phyloP scores from a whole-genome alignment of 2,797 vertebrate species.

The Lycodopsis pacificus region DNA sequence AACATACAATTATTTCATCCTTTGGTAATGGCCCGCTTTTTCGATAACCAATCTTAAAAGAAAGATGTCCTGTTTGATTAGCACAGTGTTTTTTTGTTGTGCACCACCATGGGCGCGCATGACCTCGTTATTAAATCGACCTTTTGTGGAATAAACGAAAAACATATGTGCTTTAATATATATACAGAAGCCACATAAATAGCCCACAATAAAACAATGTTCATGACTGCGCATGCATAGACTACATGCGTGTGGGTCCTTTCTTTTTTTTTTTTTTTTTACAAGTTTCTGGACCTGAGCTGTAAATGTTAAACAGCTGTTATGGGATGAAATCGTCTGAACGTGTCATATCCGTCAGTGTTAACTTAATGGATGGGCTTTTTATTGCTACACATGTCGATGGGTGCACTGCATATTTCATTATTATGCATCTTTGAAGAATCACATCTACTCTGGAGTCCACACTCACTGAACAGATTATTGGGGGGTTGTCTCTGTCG shows the following conservation, averaged over 20 bases:
- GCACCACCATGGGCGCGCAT: neutral
- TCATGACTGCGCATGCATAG: neutral
- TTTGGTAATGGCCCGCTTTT: slow-evolving; percentile 8
- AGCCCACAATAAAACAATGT: neutral
- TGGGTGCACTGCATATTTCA: slow-evolving; percentile 62
- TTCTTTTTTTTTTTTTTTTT: neutral
- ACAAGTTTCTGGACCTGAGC: slow-evolving; percentile 21
- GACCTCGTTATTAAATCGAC: slow-evolving; percentile 34
- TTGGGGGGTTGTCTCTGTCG: slow-evolving; percentile 52
- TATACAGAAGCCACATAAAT: neutral
- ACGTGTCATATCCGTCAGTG: slow-evolving; percentile 65
- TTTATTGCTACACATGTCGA: slow-evolving; percentile 68
- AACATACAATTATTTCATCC: neutral
- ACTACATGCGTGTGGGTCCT: neutral
- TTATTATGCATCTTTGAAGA: slow-evolving; percentile 44
- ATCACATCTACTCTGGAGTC: slow-evolving; percentile 23
- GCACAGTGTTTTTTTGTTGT: slow-evolving; percentile 7
- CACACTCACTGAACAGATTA: slow-evolving; percentile 38
- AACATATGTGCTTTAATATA: neutral
- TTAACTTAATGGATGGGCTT: slow-evolving; percentile 59
- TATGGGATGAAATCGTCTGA: slow-evolving; percentile 38
- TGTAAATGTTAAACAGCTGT: slow-evolving; percentile 48
- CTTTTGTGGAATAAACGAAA: slow-evolving; percentile 46
- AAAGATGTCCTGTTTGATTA: slow-evolving; percentile 15
- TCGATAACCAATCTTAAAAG: neutral